Percentiles rank a stretch among this genome's conserved stretches.
Conservation (phyloP, 2,113 vertebrate species). For the Varanus komodoensis region DNA sequence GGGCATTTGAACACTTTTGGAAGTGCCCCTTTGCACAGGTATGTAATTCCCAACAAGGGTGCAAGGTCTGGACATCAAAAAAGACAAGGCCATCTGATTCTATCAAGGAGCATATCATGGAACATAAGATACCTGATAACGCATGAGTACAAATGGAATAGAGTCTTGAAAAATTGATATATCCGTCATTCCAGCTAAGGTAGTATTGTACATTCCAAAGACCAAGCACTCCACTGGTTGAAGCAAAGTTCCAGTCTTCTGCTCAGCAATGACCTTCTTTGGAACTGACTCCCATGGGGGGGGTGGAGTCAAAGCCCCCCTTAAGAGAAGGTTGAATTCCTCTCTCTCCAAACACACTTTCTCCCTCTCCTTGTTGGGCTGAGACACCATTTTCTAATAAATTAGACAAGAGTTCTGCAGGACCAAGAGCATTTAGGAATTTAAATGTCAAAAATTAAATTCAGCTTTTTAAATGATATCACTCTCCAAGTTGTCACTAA, state of each 20-base stretch:
- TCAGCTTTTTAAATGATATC: neutral
- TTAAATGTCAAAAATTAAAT: neutral
- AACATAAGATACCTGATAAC: too few species aligned
- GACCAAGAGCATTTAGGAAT: neutral
- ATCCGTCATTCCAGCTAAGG: neutral
- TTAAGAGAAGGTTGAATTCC: neutral
- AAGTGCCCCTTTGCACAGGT: too few species aligned
- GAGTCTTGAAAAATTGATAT: too few species aligned
- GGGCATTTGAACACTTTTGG: too few species aligned
- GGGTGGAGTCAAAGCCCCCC: neutral
- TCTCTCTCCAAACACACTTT: neutral
- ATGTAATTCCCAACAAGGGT: too few species aligned
- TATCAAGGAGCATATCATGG: too few species aligned
- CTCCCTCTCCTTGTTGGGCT: too few species aligned
- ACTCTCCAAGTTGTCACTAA: neutral
- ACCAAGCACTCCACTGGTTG: slow-evolving; percentile 49
- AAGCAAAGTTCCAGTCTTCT: slow-evolving; percentile 69
- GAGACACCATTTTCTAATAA: too few species aligned
- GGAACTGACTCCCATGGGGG: slow-evolving; percentile 52
- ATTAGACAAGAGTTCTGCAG: neutral
- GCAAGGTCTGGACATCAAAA: too few species aligned
- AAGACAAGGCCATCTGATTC: too few species aligned
- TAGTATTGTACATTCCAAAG: slow-evolving; percentile 64
- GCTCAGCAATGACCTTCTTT: slow-evolving; percentile 72
- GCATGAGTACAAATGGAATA: too few species aligned